Conservation (phyloP, 2,797 vertebrate species). For the Chiloscyllium punctatum region DNA sequence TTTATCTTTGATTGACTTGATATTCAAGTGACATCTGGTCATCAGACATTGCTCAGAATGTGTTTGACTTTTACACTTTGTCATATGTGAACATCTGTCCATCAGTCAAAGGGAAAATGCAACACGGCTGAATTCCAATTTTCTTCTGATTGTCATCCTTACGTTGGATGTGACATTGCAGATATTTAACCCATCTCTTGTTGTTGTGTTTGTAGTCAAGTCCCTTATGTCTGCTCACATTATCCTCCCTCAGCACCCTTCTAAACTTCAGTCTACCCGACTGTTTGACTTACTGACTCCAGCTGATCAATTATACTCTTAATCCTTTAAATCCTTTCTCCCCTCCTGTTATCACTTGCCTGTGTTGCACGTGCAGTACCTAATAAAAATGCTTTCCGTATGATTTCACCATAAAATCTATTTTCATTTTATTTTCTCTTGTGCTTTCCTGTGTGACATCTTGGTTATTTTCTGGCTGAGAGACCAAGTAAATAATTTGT, state of each 20-base stretch:
- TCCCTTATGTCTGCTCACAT: neutral
- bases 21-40: neutral
- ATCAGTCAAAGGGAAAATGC: neutral
- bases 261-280: no score
- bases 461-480: neutral
- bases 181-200: neutral
- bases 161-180: neutral
- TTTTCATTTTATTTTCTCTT: neutral
- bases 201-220: neutral
- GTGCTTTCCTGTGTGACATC: neutral
- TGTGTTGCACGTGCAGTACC: neutral
- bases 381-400: neutral
- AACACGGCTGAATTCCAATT: neutral
- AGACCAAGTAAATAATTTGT: neutral
- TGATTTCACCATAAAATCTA: neutral
- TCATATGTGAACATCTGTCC: constrained; percentile 13
- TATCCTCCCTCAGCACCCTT: neutral
- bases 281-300: neutral
- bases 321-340: no score
- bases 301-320: neutral
- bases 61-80: neutral
- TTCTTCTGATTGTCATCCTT: neutral
- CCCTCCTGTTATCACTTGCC: neutral
- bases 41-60: neutral
- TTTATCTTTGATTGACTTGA: neutral